Base-by-base conservation (phyloP, 2,797 vertebrate genomes). In the Spheniscus humboldti region DNA sequence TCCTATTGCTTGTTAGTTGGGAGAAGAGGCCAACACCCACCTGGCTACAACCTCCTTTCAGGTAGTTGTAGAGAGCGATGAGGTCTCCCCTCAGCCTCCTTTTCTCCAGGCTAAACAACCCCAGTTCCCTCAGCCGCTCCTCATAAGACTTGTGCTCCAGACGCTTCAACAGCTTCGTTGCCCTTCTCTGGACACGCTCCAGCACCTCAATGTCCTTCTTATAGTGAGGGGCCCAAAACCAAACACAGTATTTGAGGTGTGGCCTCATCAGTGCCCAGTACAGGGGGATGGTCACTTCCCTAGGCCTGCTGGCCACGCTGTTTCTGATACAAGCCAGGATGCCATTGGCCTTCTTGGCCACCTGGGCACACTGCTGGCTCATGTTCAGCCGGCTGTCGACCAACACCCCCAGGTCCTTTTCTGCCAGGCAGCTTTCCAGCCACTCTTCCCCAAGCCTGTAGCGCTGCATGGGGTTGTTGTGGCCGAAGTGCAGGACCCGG, bases 321-420 rank as follows among this genome's bases (percentile, higher is more conserved):
- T 59, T 59, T 5, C n/a, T 35, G n/a, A 37, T 17, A 37, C 57
- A 59, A 2, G 57, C n/a, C n/a, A 37, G 57, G 57, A 18, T 59
- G 57, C 23, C 1, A 1, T 59, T 59, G 23, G 57, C 15, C 23
- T 17, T 18, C 23, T 60, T 60, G 57, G n/a, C 57, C 23, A 11
- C 57, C n/a, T 59, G 57, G n/a, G 23, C n/a, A 60, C 15, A 25
- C 23, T 37, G 7, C 57, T 2, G 24, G 57, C 57, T 60, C 57
- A 59, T 35, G 3, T 6, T 59, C 23, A 59, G 15, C 5, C 0
- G 1, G 7, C 57, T 59, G n/a, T 35, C 2, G 0, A 35, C 23
- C 57, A 35, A 1, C n/a, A 25, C 23, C 23, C 56, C 23, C 57
- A 35, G 23, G 57, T 35, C 23, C 22, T 59, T 59, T 16, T 35